Evolutionary conservation across 2,113 vertebrate species (phyloP), one percentile per base, ranked within the genome.

Genomic region (Telmatochromis sp.): DNA sequence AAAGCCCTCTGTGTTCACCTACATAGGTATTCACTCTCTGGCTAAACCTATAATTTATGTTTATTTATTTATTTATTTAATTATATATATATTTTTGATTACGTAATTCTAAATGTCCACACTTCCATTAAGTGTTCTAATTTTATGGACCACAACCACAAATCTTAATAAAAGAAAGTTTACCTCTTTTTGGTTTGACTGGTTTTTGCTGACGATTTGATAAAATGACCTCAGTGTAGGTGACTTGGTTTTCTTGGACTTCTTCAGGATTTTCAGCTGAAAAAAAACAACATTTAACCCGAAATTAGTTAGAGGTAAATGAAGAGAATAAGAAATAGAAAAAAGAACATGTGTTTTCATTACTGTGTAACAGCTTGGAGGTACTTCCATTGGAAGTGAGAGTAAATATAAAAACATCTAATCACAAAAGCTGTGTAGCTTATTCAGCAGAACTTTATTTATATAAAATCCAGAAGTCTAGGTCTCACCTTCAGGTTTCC

Each of bases 121-220:
- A 28, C 0, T 28, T 1, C 0, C 13, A 28, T 58, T 28, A 58
- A 3, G 23, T 28, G 55, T 58, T 58, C 0, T 58, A 0, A 28
- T 58, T 58, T 58, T 58, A 58, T 28, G 55, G 0, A 15, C 26
- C 57, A 58, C 57, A 31, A 58, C 3, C 57, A 58, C 26, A 31
- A 9, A 1, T 58, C 14, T 31, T 31, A 6, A 58, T 58, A 17
- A 31, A 58, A 58, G 3, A 9, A 58, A 31, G 1, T 58, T 6
- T 58, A 58, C 26, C 57, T 58, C 14, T 0, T 58, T 58, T 1
- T 58, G 57, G 28, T 58, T 17, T 58, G 3, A 31, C 57, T 58
- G 7, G 14, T 9, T 0, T 58, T 17, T 31, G 57, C 5, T 2
- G 57, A 31, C 7, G 1, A 17, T 58, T 31, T 31, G 8, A 58